Conservation (phyloP, 2,888 invertebrate species). For the Uloborus plumipes region DNA sequence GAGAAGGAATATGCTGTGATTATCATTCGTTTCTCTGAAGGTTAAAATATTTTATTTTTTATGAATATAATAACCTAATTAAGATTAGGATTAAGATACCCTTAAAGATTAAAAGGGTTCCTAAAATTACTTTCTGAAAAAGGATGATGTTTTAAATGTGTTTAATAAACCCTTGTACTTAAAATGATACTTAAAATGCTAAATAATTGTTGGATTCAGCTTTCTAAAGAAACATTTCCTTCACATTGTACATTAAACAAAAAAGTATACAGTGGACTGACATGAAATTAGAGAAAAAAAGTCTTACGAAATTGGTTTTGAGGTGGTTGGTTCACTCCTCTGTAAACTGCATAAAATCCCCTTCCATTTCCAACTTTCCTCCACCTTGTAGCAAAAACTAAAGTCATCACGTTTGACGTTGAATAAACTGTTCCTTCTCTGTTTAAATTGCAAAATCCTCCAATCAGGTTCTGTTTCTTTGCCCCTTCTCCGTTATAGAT, state of each 20-base stretch:
- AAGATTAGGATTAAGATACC: too few relatives aligned
- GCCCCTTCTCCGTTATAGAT: conserved; percentile 64
- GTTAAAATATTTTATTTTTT: too few relatives aligned
- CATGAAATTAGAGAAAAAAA: background rate
- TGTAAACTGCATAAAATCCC: conserved; percentile 68
- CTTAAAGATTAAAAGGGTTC: too few relatives aligned
- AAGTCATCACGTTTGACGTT: conserved; percentile 58
- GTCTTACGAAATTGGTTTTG: conserved; percentile 1
- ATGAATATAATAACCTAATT: too few relatives aligned
- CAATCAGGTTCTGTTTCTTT: conserved; percentile 51
- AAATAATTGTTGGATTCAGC: too few relatives aligned
- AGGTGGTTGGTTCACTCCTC: conserved; percentile 45
- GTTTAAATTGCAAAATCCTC: conserved; percentile 68
- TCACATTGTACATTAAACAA: background rate
- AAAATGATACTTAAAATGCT: too few relatives aligned
- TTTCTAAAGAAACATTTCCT: too few relatives aligned
- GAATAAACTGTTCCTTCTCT: conserved; percentile 66
- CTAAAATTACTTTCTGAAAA: too few relatives aligned
- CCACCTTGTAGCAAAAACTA: conserved; percentile 66
- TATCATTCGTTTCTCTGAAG: too few relatives aligned
- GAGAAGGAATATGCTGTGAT: too few relatives aligned
- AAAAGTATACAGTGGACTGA: background rate
- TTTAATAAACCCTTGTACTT: too few relatives aligned
- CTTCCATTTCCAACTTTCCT: conserved; percentile 68
- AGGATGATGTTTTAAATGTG: too few relatives aligned